These are phyloP conservation scores for Thamnaconus septentrionalis DNA, from an alignment of 2,113 vertebrate species.

Conservation along the genomic window DNA sequence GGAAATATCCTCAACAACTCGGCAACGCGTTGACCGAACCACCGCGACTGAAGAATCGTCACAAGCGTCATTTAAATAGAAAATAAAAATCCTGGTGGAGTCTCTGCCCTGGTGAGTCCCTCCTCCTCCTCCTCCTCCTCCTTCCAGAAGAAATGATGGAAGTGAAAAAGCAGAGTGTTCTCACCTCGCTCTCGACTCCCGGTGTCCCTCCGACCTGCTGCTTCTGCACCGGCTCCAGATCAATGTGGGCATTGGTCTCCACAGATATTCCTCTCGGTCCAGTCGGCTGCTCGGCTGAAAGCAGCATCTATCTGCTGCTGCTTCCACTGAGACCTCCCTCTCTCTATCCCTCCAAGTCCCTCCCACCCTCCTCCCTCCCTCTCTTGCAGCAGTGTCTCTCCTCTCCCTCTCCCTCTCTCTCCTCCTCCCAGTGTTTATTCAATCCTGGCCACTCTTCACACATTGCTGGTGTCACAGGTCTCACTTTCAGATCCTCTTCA, in stretches of 20 bases:
- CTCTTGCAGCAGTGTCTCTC: too few species aligned
- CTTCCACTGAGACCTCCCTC: too few species aligned
- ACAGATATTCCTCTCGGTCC: background rate
- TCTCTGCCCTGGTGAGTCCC: conserved; percentile 3
- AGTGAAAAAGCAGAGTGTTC: conserved; percentile 11
- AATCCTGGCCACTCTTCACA: too few species aligned
- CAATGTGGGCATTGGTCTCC: background rate
- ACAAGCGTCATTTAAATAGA: conserved; percentile 1
- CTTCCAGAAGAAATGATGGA: conserved; percentile 9
- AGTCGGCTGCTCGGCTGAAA: conserved; percentile 28
- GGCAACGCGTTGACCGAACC: background rate
- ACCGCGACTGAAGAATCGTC: background rate
- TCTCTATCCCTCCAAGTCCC: background rate
- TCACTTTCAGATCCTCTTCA: too few species aligned
- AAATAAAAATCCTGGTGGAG: background rate
- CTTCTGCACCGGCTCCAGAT: conserved; percentile 11
- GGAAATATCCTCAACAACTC: background rate
- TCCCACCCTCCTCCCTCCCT: conserved; percentile 5
- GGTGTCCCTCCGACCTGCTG: conserved; percentile 18
- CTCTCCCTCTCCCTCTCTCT: too few species aligned
- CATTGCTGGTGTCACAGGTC: too few species aligned
- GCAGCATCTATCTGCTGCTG: background rate
- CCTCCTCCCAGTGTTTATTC: too few species aligned
- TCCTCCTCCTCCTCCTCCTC: background rate
- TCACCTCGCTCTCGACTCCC: conserved; percentile 14